Percentiles rank a stretch among this genome's conserved stretches.
Evolutionary conservation across 2,113 vertebrate genomes (phyloP).

Genomic region (Poecile atricapillus): DNA sequence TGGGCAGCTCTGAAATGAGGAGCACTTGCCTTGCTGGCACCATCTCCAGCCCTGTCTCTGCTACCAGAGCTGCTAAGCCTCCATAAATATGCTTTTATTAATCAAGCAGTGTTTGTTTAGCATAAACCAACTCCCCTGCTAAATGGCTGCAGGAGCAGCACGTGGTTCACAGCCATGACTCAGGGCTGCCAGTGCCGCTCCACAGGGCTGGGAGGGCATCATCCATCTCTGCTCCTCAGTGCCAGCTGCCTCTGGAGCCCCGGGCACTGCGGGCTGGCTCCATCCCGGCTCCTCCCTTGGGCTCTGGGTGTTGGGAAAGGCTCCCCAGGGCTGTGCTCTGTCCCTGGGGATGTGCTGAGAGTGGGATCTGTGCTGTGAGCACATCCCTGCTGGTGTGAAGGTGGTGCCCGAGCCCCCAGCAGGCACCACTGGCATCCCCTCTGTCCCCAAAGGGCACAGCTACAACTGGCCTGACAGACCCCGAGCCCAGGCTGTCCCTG

Average conservation of each 20-base stretch:
- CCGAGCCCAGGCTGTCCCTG: accelerated
- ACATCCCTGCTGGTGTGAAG: not conserved
- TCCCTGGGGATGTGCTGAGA: not conserved
- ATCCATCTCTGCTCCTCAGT: not conserved
- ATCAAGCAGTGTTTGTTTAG: conserved; percentile 57
- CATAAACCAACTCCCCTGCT: conserved; percentile 38
- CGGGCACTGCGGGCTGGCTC: not conserved
- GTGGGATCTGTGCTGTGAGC: accelerated
- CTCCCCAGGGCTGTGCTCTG: not conserved
- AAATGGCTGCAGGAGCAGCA: not conserved
- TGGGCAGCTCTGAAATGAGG: not conserved
- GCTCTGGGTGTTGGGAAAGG: not conserved
- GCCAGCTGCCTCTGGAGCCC: not conserved
- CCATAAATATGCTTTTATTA: conserved; percentile 53
- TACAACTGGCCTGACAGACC: accelerated
- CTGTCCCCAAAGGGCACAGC: not conserved
- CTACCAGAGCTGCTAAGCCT: not conserved
- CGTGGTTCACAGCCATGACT: not conserved
- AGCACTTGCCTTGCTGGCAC: not conserved
- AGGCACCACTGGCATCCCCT: not conserved
- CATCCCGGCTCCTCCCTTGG: accelerated
- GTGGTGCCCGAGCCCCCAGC: accelerated
- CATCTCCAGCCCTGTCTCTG: not conserved
- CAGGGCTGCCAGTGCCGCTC: not conserved
- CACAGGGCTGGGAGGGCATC: not conserved